Base-by-base conservation (phyloP, 2,113 vertebrate genomes). In the Callorhinus ursinus region DNA sequence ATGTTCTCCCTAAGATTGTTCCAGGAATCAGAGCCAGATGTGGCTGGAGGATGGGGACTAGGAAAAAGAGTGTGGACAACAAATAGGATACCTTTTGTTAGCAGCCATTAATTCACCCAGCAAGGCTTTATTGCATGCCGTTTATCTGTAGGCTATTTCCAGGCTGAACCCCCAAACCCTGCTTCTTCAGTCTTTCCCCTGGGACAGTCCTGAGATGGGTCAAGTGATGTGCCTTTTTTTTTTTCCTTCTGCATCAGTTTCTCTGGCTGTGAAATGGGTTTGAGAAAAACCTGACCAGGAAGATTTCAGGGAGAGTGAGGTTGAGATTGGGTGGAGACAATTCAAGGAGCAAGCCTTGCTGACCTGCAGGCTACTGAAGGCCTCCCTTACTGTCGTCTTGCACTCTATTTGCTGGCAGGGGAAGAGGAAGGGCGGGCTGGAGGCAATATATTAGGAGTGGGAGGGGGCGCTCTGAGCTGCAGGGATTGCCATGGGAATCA, bases 401-500 rank as follows among this genome's bases (percentile, higher is more conserved):
- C 49, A 84, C 21, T 49, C 88, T 11, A 26, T 31, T 61, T 72
- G 51, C 79, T 82, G 42, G 14, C 5, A 61, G 39, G 39, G 33
- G 36, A 72, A 51, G 53, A 77, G 80, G 42, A 72, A 90, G 13
- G 57, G 67, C 46, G 53, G 28, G 49, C 57, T 93, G 85, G 19
- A 79, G 86, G 65, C 67, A 80, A 76, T 81, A 71, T 59, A 83
- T 93, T 57, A 33, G 11, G 21, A 88, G 57, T 77, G 26, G 51
- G 77, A 85, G 53, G 46, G 83, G 15, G 28, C 0, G 0, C 36
- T 95, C 67, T 42, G 53, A 92, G 80, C 76, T 26, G 6, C 22
- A 10, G 46, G 33, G n/a, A 84, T 61, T 85, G 69, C 80, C 5
- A 4, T 51, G 86, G 82, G 85, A 96, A 89, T 97, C 89, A 80